phyloP scores from a whole-genome alignment of 2,113 vertebrate genomes.

The Turnix velox region DNA sequence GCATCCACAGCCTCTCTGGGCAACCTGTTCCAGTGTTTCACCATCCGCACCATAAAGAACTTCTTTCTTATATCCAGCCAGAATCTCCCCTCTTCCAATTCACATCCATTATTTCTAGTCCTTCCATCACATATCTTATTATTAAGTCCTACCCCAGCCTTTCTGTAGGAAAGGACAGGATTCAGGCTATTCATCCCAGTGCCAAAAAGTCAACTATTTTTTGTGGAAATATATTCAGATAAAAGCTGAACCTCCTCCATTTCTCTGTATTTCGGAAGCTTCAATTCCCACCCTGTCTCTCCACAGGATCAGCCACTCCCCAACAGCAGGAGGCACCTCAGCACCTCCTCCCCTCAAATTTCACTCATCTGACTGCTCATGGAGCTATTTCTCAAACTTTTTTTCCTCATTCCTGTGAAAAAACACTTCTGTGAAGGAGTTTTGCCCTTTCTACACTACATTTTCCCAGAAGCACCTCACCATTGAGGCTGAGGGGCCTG shows the following conservation, averaged over 20 bases:
- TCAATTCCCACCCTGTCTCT: neutral
- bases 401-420: neutral
- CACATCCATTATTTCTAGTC: too few relatives aligned
- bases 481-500: neutral
- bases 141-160: too few relatives aligned
- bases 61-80: too few relatives aligned
- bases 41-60: too few relatives aligned
- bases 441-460: rapidly evolving
- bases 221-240: neutral
- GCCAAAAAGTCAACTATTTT: neutral
- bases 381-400: neutral
- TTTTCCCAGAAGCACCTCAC: neutral
- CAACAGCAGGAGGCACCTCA: rapidly evolving
- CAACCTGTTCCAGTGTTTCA: too few relatives aligned
- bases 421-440: rapidly evolving
- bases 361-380: neutral
- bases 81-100: too few relatives aligned
- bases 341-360: neutral
- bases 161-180: too few relatives aligned
- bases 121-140: too few relatives aligned
- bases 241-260: neutral
- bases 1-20: too few relatives aligned
- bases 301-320: neutral
- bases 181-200: neutral
- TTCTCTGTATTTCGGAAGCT: neutral